Percentiles rank a stretch among this genome's conserved stretches.
Evolutionary conservation across 1,140 invertebrate species (phyloP).

Genomic region (Cylas formicarius): DNA sequence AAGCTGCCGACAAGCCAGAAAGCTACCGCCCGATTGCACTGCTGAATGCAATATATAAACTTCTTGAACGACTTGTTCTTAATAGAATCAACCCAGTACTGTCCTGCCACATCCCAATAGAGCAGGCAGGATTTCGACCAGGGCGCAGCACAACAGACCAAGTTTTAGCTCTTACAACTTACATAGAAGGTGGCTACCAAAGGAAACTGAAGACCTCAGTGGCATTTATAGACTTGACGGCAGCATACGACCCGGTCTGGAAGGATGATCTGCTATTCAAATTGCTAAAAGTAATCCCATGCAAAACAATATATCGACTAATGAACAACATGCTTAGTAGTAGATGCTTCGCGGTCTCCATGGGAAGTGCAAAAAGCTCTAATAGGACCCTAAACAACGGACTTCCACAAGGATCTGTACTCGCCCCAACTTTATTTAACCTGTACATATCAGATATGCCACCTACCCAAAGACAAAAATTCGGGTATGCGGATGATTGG

Average conservation of each 20-base stretch:
- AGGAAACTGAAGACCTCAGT: constrained; percentile 3
- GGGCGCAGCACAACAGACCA: constrained; percentile 10
- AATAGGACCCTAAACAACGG: too few species aligned
- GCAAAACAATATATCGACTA: constrained; percentile 10
- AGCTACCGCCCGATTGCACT: constrained; percentile 11
- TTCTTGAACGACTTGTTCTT: constrained; percentile 5
- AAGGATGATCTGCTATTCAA: constrained; percentile 17
- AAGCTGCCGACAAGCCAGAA: background rate
- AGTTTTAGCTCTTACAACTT: constrained; percentile 6
- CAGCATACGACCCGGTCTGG: constrained; percentile 20
- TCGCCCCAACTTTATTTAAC: too few species aligned
- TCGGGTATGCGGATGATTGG: too few species aligned
- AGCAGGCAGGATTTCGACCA: constrained; percentile 15
- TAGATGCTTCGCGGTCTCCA: too few species aligned
- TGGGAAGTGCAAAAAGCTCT: too few species aligned
- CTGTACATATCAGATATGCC: too few species aligned
- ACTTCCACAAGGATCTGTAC: too few species aligned
- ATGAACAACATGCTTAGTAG: too few species aligned
- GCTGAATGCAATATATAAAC: constrained; percentile 11
- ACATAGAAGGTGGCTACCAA: constrained; percentile 11
- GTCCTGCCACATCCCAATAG: constrained; percentile 4
- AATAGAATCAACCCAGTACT: constrained; percentile 4
- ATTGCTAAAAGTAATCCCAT: constrained; percentile 13
- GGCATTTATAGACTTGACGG: too few species aligned
- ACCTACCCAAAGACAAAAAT: too few species aligned